A percentile compares a stretch with the other conserved stretches of the same genome.
Conservation (phyloP, 2,888 invertebrate genomes). For the Brachyptera putata region DNA sequence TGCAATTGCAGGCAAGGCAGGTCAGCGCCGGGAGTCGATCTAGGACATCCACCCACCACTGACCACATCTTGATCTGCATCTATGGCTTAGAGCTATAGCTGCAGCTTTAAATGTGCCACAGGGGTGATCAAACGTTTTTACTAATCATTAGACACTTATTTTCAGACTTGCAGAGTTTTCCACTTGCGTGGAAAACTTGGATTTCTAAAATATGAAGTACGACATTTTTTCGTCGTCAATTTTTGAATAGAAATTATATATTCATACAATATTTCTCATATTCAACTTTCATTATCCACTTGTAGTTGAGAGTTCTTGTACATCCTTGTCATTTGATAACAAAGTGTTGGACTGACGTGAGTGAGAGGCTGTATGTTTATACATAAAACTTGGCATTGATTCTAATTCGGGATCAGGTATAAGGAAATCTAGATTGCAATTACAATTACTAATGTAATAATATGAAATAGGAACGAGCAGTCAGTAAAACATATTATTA, state of each 20-base stretch:
- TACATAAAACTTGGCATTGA: slow-evolving; percentile 13
- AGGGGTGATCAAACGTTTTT: background rate
- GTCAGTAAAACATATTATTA: too few relatives aligned
- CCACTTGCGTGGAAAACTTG: too few relatives aligned
- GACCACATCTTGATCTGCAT: background rate
- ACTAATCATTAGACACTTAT: background rate
- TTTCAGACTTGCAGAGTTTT: too few relatives aligned
- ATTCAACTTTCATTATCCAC: background rate
- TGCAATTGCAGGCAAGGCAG: background rate
- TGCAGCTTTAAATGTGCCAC: too few relatives aligned
- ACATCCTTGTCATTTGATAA: background rate
- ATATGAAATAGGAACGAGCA: background rate
- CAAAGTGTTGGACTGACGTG: background rate
- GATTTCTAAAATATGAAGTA: too few relatives aligned
- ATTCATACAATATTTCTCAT: too few relatives aligned
- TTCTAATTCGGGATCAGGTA: slow-evolving; percentile 15
- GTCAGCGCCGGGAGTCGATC: background rate
- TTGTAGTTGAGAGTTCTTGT: background rate
- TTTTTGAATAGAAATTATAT: too few relatives aligned
- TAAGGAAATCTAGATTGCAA: slow-evolving; percentile 11
- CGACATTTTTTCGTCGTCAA: too few relatives aligned
- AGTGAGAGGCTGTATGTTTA: background rate
- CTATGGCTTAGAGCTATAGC: background rate
- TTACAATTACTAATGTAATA: too few relatives aligned
- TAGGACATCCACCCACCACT: slow-evolving; percentile 6